Base-by-base conservation (phyloP, 2,797 vertebrate genomes). In the Scomberomorus guttatus region DNA sequence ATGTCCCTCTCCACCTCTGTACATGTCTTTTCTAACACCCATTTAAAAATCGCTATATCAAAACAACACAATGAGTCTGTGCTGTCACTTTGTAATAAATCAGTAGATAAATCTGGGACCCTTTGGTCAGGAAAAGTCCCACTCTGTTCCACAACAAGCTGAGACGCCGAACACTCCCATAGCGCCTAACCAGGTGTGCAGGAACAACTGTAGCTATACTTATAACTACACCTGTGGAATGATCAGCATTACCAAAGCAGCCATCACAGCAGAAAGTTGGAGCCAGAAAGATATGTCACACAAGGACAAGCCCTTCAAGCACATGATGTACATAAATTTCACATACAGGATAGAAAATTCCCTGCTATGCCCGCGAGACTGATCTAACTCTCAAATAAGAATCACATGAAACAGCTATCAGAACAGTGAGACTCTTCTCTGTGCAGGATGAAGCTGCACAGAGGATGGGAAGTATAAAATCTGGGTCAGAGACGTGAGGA, bases 401-500 rank as follows among this genome's bases (percentile, higher is more conserved):
- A 50, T 80, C 65, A 77, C 72, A 78, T 66, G 69, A 34, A 51
- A 7, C 22, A 42, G 18, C 55, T 65, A 2, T 13, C 57, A 85
- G 75, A 84, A 82, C 77, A 88, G 63, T 63, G 46, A 59, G 32
- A 15, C 60, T 56, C 13, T 65, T 83, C 46, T 78, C n/a, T 22
- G 61, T 32, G 8, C 10, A n/a, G 24, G 10, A 4, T 0, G 39
- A 25, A 29, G 51, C 44, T 3, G 18, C 1, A 5, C 29, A 46
- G 27, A 34, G 56, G 20, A 22, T 0, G 22, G 72, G 54, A 51
- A 71, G 65, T 22, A 10, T 55, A 24, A 44, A 72, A 81, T 87
- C 39, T 87, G 87, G 72, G 85, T 84, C 81, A 84, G 42, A 51
- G 62, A 68, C 22, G n/a, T 0, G 25, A 22, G 56, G 81, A 66